phyloP scores from a whole-genome alignment of 1,140 invertebrate genomes.

The Drosophila pallidifrons region DNA sequence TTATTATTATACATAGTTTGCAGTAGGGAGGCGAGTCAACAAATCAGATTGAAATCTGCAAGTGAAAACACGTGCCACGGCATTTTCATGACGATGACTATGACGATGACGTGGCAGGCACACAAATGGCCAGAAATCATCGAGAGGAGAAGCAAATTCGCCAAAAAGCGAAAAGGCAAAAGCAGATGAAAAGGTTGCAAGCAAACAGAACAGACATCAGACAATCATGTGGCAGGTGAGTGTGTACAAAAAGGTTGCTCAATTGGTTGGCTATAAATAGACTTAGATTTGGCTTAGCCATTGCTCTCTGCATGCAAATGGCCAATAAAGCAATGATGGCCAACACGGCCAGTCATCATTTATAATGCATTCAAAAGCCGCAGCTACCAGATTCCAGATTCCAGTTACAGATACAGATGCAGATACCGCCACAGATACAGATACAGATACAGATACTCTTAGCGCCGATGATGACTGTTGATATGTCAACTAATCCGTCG shows the following conservation, averaged over 20 bases:
- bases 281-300: not conserved
- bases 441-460: constrained; percentile 5
- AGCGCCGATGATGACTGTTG: constrained; percentile 29
- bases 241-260: not conserved
- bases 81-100: constrained; percentile 3
- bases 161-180: constrained; percentile 26
- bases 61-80: constrained; percentile 52
- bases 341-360: constrained; percentile 53
- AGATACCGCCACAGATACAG: constrained; percentile 4
- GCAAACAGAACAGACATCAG: constrained; percentile 30
- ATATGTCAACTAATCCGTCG: constrained; percentile 70
- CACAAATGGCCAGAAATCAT: constrained; percentile 56
- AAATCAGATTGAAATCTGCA: constrained; percentile 57
- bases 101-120: constrained; percentile 66
- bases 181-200: constrained; percentile 18
- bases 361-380: constrained; percentile 73
- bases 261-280: constrained; percentile 56
- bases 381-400: constrained; percentile 13
- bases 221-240: constrained; percentile 5
- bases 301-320: constrained; percentile 50
- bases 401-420: constrained; percentile 21
- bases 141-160: constrained; percentile 4
- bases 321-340: constrained; percentile 53
- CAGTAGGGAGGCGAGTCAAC: constrained; percentile 5
- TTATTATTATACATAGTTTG: constrained; percentile 47